These are phyloP conservation scores for Callitettix versicolor DNA, from an alignment of 1,140 invertebrate genomes.

Conservation along the genomic window DNA sequence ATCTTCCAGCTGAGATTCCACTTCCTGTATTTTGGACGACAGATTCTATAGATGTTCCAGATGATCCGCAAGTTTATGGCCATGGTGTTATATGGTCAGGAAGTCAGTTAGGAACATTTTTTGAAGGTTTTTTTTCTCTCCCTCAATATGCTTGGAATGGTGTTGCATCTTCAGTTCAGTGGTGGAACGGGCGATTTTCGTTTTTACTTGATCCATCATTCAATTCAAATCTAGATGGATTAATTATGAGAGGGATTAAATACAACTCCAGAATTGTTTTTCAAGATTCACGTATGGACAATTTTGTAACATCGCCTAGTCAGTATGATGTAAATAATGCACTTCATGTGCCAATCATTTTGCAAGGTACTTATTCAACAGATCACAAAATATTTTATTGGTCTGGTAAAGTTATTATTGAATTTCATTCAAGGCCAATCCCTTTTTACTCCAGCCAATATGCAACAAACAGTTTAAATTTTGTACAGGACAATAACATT, in stretches of 20 bases:
- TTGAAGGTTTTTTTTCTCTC: conserved; percentile 14
- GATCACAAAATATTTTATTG: conserved; percentile 11
- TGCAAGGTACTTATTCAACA: conserved; percentile 7
- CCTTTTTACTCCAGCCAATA: not conserved
- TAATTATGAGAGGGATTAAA: conserved; percentile 4
- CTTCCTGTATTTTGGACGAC: conserved; percentile 17
- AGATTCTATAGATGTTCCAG: not conserved
- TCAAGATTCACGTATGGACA: not conserved
- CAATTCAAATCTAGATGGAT: not conserved
- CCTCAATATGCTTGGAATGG: conserved; percentile 17
- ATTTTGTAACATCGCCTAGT: not conserved
- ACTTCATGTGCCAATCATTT: conserved; percentile 1
- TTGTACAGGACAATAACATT: no score
- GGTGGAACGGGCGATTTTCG: conserved; percentile 16
- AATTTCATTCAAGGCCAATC: not conserved
- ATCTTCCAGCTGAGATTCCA: conserved; percentile 10
- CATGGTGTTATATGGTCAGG: conserved; percentile 18
- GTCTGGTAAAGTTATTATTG: conserved; percentile 9
- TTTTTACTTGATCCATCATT: not conserved
- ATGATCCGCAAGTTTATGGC: conserved; percentile 5
- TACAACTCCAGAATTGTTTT: conserved; percentile 12
- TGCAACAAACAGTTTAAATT: no score
- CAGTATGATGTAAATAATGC: conserved; percentile 3
- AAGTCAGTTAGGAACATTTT: conserved; percentile 11
- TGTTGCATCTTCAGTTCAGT: conserved; percentile 5